These are phyloP conservation scores for Poeciliopsis turrubarensis DNA, from an alignment of 2,113 vertebrate genomes.

Conservation along the genomic window DNA sequence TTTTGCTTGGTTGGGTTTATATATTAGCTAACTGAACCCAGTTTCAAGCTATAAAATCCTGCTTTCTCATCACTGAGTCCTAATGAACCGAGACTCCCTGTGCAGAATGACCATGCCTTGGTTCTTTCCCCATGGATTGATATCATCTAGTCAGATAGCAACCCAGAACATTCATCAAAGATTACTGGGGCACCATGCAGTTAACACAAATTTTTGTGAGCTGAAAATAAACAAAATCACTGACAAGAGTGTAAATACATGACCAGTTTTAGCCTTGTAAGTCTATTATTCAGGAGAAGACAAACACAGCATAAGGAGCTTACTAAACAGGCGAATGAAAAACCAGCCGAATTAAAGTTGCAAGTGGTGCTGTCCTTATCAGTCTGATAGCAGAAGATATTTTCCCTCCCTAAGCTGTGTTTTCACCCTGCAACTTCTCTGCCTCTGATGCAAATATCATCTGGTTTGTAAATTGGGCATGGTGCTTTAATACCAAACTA, in stretches of 20 bases:
- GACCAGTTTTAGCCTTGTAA: conserved; percentile 31
- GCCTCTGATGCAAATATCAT: conserved; percentile 65
- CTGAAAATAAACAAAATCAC: conserved; percentile 34
- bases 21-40: conserved; percentile 24
- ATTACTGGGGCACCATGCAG: conserved; percentile 22
- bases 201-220: conserved; percentile 38
- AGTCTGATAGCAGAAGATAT: conserved; percentile 59
- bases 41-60: conserved; percentile 37
- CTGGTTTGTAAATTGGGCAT: conserved; percentile 66
- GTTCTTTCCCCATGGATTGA: conserved; percentile 55
- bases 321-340: conserved; percentile 40
- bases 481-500: conserved; percentile 56
- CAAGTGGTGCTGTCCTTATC: conserved; percentile 50
- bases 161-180: conserved; percentile 56
- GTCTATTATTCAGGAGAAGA: conserved; percentile 37
- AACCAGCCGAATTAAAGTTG: conserved; percentile 37
- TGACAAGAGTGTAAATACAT: conserved; percentile 22
- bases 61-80: conserved; percentile 41
- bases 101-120: conserved; percentile 5
- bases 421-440: conserved; percentile 60
- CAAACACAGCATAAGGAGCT: conserved; percentile 57
- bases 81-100: conserved; percentile 54
- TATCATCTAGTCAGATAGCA: conserved; percentile 51
- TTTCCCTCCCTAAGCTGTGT: conserved; percentile 62
- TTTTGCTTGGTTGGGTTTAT: conserved; percentile 46